phyloP scores from a whole-genome alignment of 2,888 invertebrate genomes.

The Eilema caniola region DNA sequence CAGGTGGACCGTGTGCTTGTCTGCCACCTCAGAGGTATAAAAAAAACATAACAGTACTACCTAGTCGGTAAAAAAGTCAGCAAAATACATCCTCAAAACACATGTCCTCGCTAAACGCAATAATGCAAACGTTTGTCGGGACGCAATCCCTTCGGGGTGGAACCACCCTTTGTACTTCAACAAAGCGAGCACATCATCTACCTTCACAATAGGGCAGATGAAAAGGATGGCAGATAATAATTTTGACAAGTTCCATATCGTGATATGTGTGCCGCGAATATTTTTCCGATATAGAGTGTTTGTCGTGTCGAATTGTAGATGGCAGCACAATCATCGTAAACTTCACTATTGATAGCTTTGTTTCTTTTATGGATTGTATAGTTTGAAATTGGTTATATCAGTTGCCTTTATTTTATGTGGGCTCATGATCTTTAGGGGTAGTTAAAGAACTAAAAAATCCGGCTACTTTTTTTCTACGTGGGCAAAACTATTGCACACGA shows the following conservation, averaged over 20 bases:
- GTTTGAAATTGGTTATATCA: no score
- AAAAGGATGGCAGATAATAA: slow-evolving; percentile 48
- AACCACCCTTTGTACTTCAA: slow-evolving; percentile 26
- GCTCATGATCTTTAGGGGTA: no score
- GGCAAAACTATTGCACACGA: no score
- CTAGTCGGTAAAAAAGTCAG: neutral
- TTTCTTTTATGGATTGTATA: slow-evolving; percentile 6
- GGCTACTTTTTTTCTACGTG: no score
- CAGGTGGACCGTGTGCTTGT: no score
- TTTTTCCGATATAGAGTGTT: slow-evolving; percentile 17
- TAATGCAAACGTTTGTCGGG: slow-evolving; percentile 23
- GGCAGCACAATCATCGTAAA: slow-evolving; percentile 21
- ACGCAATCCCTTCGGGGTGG: slow-evolving; percentile 27
- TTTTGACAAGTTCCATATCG: slow-evolving; percentile 53
- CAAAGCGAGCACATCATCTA: slow-evolving; percentile 26
- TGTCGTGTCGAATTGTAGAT: slow-evolving; percentile 9
- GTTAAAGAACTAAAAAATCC: no score
- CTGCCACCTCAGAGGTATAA: no score
- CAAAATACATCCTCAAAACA: neutral
- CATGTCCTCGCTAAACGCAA: slow-evolving; percentile 11
- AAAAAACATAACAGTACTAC: no score
- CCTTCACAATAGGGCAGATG: slow-evolving; percentile 37
- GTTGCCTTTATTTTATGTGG: no score
- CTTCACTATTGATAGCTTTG: neutral
- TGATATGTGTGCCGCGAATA: slow-evolving; percentile 22